These are phyloP conservation scores for Theocolax elegans DNA, from an alignment of 1,140 invertebrate species.

Conservation along the genomic window DNA sequence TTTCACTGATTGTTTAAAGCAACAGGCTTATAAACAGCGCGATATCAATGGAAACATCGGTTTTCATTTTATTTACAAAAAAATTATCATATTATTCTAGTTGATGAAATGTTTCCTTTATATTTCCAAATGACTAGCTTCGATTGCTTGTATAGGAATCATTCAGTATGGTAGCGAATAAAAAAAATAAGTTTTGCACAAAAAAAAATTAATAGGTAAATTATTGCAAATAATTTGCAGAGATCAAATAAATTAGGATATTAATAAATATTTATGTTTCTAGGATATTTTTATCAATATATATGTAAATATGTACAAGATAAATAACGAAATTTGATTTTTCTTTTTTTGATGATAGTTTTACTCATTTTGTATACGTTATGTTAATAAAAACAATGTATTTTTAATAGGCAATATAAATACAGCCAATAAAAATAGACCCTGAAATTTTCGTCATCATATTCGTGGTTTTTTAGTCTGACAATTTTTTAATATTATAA, in stretches of 20 bases:
- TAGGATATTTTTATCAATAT: too few species aligned
- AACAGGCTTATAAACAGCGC: background rate
- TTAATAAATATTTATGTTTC: too few species aligned
- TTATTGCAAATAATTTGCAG: too few species aligned
- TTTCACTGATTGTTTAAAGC: background rate
- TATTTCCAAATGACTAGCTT: slow-evolving; percentile 7
- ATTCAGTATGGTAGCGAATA: too few species aligned
- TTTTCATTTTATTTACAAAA: slow-evolving; percentile 10
- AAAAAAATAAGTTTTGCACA: too few species aligned
- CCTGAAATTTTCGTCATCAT: background rate
- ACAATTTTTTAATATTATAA: background rate
- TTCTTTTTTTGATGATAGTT: too few species aligned
- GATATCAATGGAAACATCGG: too few species aligned
- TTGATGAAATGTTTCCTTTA: background rate
- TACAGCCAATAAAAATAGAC: background rate
- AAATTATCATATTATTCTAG: background rate
- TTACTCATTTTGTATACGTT: too few species aligned
- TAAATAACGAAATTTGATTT: too few species aligned
- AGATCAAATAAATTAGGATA: too few species aligned
- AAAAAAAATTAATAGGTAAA: too few species aligned
- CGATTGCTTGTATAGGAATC: background rate
- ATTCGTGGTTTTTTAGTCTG: background rate
- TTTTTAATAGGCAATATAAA: background rate
- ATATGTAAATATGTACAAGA: too few species aligned
- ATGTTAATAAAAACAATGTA: background rate